Evolutionary conservation across 2,113 vertebrate genomes (phyloP), one percentile per base, ranked within the genome.

Genomic region (Tetrax tetrax): DNA sequence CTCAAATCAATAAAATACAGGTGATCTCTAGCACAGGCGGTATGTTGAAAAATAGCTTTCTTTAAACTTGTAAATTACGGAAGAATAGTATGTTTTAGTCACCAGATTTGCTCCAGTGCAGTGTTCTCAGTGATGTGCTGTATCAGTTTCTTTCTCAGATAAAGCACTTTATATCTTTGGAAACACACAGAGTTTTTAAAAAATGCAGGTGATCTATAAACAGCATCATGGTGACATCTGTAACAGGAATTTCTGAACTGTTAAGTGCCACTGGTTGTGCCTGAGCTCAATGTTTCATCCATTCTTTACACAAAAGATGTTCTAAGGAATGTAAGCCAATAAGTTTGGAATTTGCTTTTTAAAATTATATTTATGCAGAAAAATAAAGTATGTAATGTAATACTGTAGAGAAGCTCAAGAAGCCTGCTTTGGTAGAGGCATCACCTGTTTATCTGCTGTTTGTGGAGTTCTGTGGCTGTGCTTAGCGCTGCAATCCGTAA

Each of bases 201-300:
- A 43, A 66, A 12, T 51, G 13, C 3, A 1, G 15, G 21, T 12
- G 19, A 50, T 76, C 56, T 50, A 9, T n/a, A 48, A 61, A n/a
- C 0, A 2, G 37, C 31, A 29, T 51, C 0, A 1, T 18, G 51
- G 51, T 65, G 35, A 31, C 35, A 28, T 51, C 37, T 37, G 1
- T 16, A 51, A 45, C 31, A 45, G 87, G 53, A 33, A 20, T 45
- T 89, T 45, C n/a, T 37, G 14, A 59, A 14, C 18, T 60, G 37
- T 31, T 6, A 14, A 53, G 70, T 54, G 38, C 63, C 19, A 11
- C 33, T 53, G 63, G 4, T 48, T 37, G 63, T 38, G 23, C 33
- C 23, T 35, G 47, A 61, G 47, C n/a, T 68, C 29, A 56, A 1
- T 17, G 59, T 57, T 63, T 63, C 50, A 48, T 38, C 28, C 28